Conservation (phyloP, 2,113 vertebrate genomes). For the Hirundichthys speculiger region DNA sequence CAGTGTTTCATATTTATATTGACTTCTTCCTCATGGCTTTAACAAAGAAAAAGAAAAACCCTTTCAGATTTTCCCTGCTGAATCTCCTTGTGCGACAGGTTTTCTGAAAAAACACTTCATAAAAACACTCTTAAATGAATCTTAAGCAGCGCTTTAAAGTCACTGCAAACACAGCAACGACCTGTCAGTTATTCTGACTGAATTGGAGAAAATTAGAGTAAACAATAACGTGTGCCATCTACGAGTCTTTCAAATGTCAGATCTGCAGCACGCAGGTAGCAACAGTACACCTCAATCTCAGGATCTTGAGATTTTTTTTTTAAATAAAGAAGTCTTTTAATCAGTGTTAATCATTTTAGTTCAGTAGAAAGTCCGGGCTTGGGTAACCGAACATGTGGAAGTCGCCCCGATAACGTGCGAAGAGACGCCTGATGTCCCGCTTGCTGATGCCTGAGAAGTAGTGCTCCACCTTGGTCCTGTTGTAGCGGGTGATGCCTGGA, state of each 20-base stretch:
- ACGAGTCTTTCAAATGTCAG: background rate
- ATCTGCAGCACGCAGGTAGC: conserved; percentile 11
- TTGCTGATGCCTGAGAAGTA: conserved; percentile 94
- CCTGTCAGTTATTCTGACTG: too few species aligned
- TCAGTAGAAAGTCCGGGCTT: conserved; percentile 90
- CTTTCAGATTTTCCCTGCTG: too few species aligned
- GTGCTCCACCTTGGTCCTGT: conserved; percentile 91
- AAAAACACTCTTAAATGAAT: too few species aligned
- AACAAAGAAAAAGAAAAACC: too few species aligned
- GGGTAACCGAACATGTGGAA: conserved; percentile 94
- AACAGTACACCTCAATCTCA: conserved; percentile 3
- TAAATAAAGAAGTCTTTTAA: conserved; percentile 12
- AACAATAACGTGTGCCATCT: too few species aligned
- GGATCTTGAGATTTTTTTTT: background rate
- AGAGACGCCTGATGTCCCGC: conserved; percentile 90
- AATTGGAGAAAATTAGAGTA: too few species aligned
- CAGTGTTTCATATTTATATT: background rate
- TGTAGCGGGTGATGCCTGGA: conserved; percentile 92
- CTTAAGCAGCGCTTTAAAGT: too few species aligned
- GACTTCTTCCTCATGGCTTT: background rate
- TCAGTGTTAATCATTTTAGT: conserved; percentile 67
- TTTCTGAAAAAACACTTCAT: too few species aligned
- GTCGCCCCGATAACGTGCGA: conserved; percentile 90
- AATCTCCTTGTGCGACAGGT: too few species aligned
- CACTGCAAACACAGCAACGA: too few species aligned